Conservation (phyloP, 2,797 vertebrate genomes). For the Avahi laniger region DNA sequence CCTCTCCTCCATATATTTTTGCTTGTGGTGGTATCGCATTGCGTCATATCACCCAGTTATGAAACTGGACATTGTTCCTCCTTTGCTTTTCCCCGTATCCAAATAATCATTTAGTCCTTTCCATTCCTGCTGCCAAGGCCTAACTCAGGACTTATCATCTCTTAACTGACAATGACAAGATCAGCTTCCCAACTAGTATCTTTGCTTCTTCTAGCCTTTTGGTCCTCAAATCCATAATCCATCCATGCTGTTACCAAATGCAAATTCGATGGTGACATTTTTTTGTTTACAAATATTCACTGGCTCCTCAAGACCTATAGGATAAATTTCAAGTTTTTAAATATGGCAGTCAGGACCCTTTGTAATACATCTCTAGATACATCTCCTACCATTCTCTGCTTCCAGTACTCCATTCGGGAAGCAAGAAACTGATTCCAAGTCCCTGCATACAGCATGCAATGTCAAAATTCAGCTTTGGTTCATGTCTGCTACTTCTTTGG, state of each 20-base stretch:
- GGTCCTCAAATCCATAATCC: background rate
- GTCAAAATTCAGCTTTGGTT: background rate
- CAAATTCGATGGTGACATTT: background rate
- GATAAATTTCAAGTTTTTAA: background rate
- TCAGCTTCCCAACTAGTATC: background rate
- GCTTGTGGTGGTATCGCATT: background rate
- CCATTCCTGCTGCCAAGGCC: background rate
- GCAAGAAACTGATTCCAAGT: background rate
- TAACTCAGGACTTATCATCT: background rate
- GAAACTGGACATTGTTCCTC: background rate
- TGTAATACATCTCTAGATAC: too few species aligned
- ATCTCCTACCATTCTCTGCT: background rate
- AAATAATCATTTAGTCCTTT: background rate
- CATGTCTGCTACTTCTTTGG: background rate
- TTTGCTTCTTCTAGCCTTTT: background rate
- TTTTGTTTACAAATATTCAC: background rate
- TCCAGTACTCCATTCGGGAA: background rate
- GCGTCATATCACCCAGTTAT: background rate
- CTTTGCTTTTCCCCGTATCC: background rate
- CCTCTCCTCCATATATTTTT: background rate
- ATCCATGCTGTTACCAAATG: background rate
- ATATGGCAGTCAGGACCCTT: too few species aligned
- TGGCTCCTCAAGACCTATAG: background rate
- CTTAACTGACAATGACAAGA: background rate
- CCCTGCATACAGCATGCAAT: too few species aligned